phyloP scores from a whole-genome alignment of 2,113 vertebrate genomes.

The Cynocephalus volans region DNA sequence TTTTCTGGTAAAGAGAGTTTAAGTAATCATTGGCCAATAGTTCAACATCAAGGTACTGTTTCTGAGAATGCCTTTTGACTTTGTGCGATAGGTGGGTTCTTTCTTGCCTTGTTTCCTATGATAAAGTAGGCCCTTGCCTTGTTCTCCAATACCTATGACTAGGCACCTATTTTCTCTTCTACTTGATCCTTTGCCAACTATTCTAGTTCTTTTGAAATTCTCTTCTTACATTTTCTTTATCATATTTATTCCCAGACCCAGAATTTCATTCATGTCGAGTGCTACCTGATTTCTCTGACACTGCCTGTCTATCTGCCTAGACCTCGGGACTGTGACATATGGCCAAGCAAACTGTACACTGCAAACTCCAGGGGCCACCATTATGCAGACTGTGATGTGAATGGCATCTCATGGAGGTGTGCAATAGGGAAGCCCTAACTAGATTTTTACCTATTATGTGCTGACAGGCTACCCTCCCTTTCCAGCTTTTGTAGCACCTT shows the following conservation, averaged over 20 bases:
- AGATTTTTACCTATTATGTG: background rate
- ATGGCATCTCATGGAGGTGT: background rate
- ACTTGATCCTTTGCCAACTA: background rate
- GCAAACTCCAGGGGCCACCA: background rate
- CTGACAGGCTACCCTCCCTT: background rate
- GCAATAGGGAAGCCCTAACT: background rate
- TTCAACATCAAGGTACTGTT: background rate
- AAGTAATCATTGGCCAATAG: background rate
- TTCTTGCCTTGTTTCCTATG: slow-evolving; percentile 36
- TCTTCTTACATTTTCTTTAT: slow-evolving; percentile 20
- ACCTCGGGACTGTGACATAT: background rate
- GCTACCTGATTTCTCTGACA: background rate
- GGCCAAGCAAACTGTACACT: background rate
- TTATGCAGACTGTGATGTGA: background rate
- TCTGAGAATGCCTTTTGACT: slow-evolving; percentile 1
- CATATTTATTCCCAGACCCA: background rate
- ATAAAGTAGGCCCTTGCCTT: background rate
- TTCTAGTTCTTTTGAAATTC: background rate
- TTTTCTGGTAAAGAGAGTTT: background rate
- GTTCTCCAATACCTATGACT: background rate
- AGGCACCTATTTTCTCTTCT: background rate
- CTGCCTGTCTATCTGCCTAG: background rate
- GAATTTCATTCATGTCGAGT: slow-evolving; percentile 24
- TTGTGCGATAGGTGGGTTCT: background rate
- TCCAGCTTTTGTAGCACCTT: background rate